A percentile compares a stretch with the other conserved stretches of the same genome.
phyloP scores from a whole-genome alignment of 2,888 invertebrate species.

The Rhopalosiphum nymphaeae region DNA sequence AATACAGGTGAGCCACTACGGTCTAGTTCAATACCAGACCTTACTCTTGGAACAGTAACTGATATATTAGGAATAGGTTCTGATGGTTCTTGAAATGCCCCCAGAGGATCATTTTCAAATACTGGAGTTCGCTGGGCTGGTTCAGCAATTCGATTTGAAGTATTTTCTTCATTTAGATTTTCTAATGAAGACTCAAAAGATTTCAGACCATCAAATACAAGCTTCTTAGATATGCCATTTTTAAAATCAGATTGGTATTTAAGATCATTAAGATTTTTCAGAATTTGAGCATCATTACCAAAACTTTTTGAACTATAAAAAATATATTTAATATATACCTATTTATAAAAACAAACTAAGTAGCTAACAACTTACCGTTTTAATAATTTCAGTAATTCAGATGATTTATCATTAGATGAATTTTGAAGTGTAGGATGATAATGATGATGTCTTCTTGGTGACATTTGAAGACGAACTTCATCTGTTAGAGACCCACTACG shows the following conservation, averaged over 20 bases:
- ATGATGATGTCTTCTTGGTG: slow-evolving; percentile 60
- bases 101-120: slow-evolving; percentile 91
- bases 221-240: slow-evolving; percentile 60
- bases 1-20: slow-evolving; percentile 74
- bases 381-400: slow-evolving; percentile 61
- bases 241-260: slow-evolving; percentile 61
- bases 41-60: slow-evolving; percentile 65
- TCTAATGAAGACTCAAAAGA: slow-evolving; percentile 58
- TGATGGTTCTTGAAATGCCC: slow-evolving; percentile 75
- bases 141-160: slow-evolving; percentile 41
- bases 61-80: slow-evolving; percentile 50
- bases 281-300: slow-evolving; percentile 83
- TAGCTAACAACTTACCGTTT: slow-evolving; percentile 40
- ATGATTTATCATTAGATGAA: slow-evolving; percentile 55
- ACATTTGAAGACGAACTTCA: slow-evolving; percentile 59
- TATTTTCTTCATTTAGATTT: slow-evolving; percentile 61
- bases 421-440: slow-evolving; percentile 47
- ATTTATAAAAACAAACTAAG: neutral
- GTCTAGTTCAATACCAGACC: slow-evolving; percentile 68
- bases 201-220: slow-evolving; percentile 52
- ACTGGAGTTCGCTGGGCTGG: slow-evolving; percentile 77
- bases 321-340: neutral
- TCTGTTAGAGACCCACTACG: slow-evolving; percentile 63
- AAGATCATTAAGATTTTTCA: slow-evolving; percentile 75
- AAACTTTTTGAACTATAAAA: slow-evolving; percentile 77